These are phyloP conservation scores for Enteromius radiatus DNA, from an alignment of 2,797 vertebrate genomes.

Conservation along the genomic window DNA sequence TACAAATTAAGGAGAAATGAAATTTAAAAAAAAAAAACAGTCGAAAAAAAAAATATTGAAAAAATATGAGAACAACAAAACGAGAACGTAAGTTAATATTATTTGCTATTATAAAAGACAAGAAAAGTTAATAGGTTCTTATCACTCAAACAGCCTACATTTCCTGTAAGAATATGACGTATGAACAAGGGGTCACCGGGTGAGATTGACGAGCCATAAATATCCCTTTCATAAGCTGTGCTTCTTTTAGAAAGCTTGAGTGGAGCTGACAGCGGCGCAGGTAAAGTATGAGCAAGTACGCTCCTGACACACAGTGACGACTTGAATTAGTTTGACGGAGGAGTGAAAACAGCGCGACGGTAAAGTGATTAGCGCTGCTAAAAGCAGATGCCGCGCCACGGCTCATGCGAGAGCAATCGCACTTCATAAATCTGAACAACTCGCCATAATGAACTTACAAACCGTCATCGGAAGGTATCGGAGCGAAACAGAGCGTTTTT, in stretches of 20 bases:
- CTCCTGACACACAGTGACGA: background rate
- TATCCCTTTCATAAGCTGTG: background rate
- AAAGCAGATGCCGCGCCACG: conserved; percentile 6
- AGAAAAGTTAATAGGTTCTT: no score
- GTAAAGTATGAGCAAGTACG: background rate
- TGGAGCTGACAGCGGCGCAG: background rate
- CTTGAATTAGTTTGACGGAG: conserved; percentile 32
- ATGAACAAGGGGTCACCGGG: background rate
- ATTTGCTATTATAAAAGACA: no score
- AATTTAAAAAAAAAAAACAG: no score
- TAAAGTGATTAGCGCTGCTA: conserved; percentile 44
- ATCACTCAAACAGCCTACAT: no score
- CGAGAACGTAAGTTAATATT: no score
- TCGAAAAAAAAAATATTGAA: no score
- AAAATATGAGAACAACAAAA: no score
- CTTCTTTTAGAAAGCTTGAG: background rate
- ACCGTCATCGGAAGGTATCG: background rate
- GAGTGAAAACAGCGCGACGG: conserved; percentile 32
- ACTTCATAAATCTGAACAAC: conserved; percentile 14
- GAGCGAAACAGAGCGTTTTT: background rate
- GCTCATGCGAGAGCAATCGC: conserved; percentile 17
- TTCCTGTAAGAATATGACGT: no score
- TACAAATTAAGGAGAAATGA: no score
- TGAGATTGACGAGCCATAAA: background rate
- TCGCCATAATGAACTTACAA: background rate